Evolutionary conservation across 1,140 invertebrate species (phyloP).

Genomic region (Megalonaias nervosa): DNA sequence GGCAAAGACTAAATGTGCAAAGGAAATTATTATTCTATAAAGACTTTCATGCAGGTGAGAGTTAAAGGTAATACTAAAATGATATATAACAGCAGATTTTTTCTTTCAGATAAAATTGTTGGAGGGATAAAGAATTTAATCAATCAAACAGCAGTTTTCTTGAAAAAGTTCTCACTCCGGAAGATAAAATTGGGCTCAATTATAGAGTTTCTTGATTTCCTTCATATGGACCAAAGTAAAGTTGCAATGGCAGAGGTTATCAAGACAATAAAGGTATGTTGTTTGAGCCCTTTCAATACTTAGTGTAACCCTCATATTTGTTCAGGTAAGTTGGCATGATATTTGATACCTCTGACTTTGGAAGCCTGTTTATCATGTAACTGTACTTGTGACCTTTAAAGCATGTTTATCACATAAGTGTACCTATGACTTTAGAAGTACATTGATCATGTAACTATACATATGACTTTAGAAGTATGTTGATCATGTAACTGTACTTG

Average conservation of each 20-base stretch:
- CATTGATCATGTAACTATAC: not conserved
- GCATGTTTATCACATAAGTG: not conserved
- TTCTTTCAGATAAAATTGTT: too few species aligned
- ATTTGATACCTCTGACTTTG: not conserved
- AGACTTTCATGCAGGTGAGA: too few species aligned
- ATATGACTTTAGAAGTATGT: not conserved
- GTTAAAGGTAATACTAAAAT: too few species aligned
- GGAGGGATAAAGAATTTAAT: too few species aligned
- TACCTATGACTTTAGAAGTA: not conserved
- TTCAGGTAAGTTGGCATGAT: too few species aligned
- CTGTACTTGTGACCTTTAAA: not conserved
- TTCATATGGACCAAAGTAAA: conserved; percentile 29
- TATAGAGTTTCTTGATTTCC: conserved; percentile 21
- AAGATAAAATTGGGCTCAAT: conserved; percentile 35
- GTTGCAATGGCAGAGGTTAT: conserved; percentile 33
- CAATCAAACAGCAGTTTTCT: conserved; percentile 6
- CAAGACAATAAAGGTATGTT: conserved; percentile 36
- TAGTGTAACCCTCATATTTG: too few species aligned
- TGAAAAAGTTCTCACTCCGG: conserved; percentile 32
- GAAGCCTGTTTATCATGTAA: not conserved
- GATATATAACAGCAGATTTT: too few species aligned
- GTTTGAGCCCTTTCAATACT: too few species aligned
- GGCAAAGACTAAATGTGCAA: too few species aligned
- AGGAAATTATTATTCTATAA: too few species aligned
- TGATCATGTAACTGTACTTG: not conserved